phyloP scores from a whole-genome alignment of 2,888 invertebrate genomes.

The Macaria liturata region DNA sequence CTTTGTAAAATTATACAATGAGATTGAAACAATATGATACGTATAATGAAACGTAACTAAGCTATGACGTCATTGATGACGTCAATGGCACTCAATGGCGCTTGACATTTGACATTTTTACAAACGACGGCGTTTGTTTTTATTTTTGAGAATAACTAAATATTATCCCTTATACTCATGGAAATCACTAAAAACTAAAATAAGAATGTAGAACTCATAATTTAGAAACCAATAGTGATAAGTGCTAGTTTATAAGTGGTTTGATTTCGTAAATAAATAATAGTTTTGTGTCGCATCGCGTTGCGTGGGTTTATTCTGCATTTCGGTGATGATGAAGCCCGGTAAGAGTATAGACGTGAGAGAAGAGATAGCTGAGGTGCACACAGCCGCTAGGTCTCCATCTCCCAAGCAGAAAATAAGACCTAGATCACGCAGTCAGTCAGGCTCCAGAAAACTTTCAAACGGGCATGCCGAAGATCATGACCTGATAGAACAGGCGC shows the following conservation, averaged over 20 bases:
- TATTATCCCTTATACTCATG: background rate
- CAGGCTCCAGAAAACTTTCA: slow-evolving; percentile 67
- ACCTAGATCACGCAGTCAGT: slow-evolving; percentile 60
- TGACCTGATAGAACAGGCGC: slow-evolving; percentile 40
- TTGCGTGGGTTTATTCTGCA: slow-evolving; percentile 41
- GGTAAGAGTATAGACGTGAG: slow-evolving; percentile 64
- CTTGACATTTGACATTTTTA: slow-evolving; percentile 56
- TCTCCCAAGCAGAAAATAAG: slow-evolving; percentile 67
- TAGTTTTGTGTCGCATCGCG: slow-evolving; percentile 21
- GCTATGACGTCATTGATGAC: slow-evolving; percentile 67
- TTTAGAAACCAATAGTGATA: background rate
- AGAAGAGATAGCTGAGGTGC: slow-evolving; percentile 76
- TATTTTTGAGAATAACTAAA: slow-evolving; percentile 35
- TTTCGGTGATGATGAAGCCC: slow-evolving; percentile 62
- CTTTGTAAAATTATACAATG: too few relatives aligned
- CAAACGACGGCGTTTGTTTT: slow-evolving; percentile 35
- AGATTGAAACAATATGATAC: background rate
- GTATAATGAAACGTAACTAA: slow-evolving; percentile 38
- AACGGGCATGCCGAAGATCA: slow-evolving; percentile 59
- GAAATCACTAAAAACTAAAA: slow-evolving; percentile 14
- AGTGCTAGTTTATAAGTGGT: slow-evolving; percentile 3
- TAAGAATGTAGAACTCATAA: slow-evolving; percentile 13
- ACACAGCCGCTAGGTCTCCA: slow-evolving; percentile 66
- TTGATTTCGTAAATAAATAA: slow-evolving; percentile 17
- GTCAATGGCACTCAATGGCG: slow-evolving; percentile 59